Base-by-base conservation (phyloP, 2,888 invertebrate species). In the Barypeithes pellucidus region DNA sequence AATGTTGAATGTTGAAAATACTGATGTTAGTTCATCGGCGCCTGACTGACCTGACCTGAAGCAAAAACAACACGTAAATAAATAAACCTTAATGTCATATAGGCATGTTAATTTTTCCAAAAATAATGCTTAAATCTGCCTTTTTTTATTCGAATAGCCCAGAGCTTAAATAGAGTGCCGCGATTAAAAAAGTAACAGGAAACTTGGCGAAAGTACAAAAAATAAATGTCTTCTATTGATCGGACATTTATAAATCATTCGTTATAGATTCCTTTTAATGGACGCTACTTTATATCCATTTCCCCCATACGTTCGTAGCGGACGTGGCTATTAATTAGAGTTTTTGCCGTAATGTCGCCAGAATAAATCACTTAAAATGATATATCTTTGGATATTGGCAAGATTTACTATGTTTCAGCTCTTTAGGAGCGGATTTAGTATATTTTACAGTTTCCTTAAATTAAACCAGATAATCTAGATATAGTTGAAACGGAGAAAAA, bases 221-320 rank as follows among this genome's bases (percentile, higher is more conserved):
- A 72, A 72, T 50, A 60, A 60, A 72, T 67, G 50, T 60, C 62
- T 54, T 63, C 24, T 69, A 69, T 73, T 66, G 73, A 73, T 73
- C 67, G 67, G 63, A 68, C 69, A 47, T 69, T 57, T 65, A 73
- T 73, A 73, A 73, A 73, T 73, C 69, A 73, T 68, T 69, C 66
- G 69, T 69, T 73, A 65, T 73, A 73, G 73, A 69, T 73, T 73
- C 73, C 66, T 73, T 73, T 73, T 74, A 74, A 74, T 74, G 74
- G 74, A 67, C 67, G 71, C 74, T 71, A 74, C 74, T 74, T 61
- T 67, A 74, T 74, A 74, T 74, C 74, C 74, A 74, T 74, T 74
- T 74, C 67, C 74, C 70, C 74, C 66, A 71, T 70, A 71, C 70
- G 70, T 67, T 74, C 74, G 67, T 54, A 74, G 39, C 71, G 67